These are phyloP conservation scores for Pterophyllum scalare DNA, from an alignment of 2,113 vertebrate genomes.

Conservation along the genomic window DNA sequence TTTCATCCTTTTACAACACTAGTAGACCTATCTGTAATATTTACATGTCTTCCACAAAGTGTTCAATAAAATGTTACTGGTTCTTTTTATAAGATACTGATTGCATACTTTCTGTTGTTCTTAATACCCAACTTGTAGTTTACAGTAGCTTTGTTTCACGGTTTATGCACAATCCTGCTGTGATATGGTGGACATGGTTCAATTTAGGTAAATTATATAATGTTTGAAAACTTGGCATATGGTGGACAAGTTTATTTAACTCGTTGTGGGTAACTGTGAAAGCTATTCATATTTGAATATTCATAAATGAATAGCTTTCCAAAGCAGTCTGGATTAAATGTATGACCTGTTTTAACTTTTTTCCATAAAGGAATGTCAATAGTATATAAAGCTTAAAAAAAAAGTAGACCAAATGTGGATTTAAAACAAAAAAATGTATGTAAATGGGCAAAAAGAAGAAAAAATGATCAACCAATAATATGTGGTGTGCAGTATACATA, in stretches of 20 bases:
- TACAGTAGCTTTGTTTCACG: not conserved
- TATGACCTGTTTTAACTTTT: not conserved
- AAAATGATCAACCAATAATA: no score
- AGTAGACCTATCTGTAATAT: constrained; percentile 89
- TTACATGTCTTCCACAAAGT: constrained; percentile 87
- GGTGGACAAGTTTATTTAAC: not conserved
- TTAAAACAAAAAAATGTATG: not conserved
- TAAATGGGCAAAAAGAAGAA: no score
- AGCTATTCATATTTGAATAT: not conserved
- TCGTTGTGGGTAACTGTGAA: not conserved
- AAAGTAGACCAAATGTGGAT: not conserved
- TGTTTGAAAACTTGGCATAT: not conserved
- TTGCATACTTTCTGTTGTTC: constrained; percentile 61
- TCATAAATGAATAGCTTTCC: not conserved
- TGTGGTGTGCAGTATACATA: not conserved
- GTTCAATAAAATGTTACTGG: constrained; percentile 92
- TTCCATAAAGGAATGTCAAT: not conserved
- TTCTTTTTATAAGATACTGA: constrained; percentile 84
- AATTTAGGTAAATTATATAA: not conserved
- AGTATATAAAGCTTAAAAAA: not conserved
- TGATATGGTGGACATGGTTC: not conserved
- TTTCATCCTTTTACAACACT: constrained; percentile 88
- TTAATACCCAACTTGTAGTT: not conserved
- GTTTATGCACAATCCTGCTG: not conserved
- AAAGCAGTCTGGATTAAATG: not conserved